These are phyloP conservation scores for Willisornis vidua DNA, from an alignment of 2,113 vertebrate genomes.

Conservation along the genomic window DNA sequence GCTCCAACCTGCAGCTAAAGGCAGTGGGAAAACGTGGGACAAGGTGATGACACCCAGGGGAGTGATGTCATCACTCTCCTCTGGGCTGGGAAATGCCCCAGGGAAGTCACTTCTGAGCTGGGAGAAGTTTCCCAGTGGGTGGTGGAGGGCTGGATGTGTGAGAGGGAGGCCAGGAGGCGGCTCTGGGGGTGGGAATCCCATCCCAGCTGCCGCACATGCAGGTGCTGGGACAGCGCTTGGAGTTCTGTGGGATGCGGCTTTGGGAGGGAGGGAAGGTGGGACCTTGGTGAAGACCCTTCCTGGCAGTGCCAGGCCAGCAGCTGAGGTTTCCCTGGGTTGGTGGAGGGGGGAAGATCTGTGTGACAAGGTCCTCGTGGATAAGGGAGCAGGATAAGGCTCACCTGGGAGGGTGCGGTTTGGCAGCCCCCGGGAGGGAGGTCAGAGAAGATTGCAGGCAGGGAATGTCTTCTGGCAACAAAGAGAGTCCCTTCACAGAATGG, in stretches of 20 bases:
- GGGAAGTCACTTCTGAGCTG: fast-evolving
- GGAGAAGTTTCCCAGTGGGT: not conserved
- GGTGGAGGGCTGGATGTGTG: fast-evolving
- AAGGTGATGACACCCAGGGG: not conserved
- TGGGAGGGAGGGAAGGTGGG: fast-evolving
- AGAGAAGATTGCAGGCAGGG: fast-evolving
- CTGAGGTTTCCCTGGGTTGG: not conserved
- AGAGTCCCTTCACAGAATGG: not conserved
- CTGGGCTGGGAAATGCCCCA: fast-evolving
- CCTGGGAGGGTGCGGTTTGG: not conserved
- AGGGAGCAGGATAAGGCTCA: not conserved
- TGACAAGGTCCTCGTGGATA: fast-evolving
- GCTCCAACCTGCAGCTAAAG: not conserved
- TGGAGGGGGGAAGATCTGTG: fast-evolving
- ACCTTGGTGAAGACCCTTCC: not conserved
- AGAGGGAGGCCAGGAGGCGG: not conserved
- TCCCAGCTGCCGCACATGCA: not conserved
- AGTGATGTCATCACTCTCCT: not conserved
- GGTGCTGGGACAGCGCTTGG: fast-evolving
- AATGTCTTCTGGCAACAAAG: not conserved
- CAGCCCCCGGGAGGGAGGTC: too few relatives aligned
- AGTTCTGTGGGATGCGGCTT: not conserved
- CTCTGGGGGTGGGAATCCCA: not conserved
- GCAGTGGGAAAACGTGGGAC: not conserved
- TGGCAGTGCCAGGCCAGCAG: not conserved